phyloP scores from a whole-genome alignment of 2,113 vertebrate species.

The Lipophrys pholis region DNA sequence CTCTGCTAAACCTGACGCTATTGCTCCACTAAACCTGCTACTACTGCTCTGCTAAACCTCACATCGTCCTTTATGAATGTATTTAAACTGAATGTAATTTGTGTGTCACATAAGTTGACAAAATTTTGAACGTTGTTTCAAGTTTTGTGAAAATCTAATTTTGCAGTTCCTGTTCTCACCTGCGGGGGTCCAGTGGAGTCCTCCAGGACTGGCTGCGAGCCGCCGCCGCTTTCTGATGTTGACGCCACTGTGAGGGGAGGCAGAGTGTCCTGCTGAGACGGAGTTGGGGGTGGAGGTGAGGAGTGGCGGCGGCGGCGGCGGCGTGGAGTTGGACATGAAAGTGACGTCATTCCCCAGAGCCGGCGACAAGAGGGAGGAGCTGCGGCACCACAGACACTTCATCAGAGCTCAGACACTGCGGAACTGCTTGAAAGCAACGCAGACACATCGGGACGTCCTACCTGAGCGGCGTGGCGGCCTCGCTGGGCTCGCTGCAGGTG shows the following conservation, averaged over 20 bases:
- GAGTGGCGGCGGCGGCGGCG: constrained; percentile 54
- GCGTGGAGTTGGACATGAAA: constrained; percentile 36
- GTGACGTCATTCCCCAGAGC: constrained; percentile 52
- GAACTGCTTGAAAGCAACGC: background rate
- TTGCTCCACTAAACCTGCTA: too few relatives aligned
- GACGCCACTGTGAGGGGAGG: constrained; percentile 43
- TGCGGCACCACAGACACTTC: too few relatives aligned
- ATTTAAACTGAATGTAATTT: too few relatives aligned
- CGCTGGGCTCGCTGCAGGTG: constrained; percentile 69
- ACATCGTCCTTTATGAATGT: too few relatives aligned
- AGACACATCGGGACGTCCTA: constrained; percentile 16
- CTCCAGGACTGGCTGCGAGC: constrained; percentile 83
- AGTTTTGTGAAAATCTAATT: too few relatives aligned
- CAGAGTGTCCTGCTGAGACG: constrained; percentile 36
- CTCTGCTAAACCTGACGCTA: too few relatives aligned
- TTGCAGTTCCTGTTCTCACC: constrained; percentile 63
- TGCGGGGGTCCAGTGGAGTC: constrained; percentile 85
- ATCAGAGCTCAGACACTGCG: too few relatives aligned
- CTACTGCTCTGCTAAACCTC: too few relatives aligned
- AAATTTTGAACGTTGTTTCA: too few relatives aligned
- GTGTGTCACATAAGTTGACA: too few relatives aligned
- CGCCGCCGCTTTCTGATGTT: constrained; percentile 80
- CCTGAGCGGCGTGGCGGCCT: constrained; percentile 45
- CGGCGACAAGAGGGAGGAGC: constrained; percentile 54
- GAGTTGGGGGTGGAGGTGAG: constrained; percentile 58